Base-by-base conservation (phyloP, 2,797 vertebrate species). In the Halcyon badia region DNA sequence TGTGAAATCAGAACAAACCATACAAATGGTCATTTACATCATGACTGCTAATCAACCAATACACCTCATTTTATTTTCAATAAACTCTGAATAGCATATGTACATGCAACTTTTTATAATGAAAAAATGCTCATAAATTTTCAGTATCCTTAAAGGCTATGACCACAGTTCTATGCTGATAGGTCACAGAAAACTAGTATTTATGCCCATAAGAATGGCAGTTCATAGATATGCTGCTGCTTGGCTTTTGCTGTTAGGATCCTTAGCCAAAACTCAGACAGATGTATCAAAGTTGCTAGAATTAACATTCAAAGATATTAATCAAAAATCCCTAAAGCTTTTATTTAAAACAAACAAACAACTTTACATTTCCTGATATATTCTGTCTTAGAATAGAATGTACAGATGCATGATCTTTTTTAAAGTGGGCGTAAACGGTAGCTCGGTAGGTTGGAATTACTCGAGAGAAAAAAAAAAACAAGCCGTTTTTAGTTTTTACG, bases 171-270 rank as follows among this genome's bases (percentile, higher is more conserved):
- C 51, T 18, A 18, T 30, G 28, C 14, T 52, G 28, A 17, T 30
- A 52, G 51, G 30, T 52, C 28, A 52, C 26, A 52, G 51, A 52
- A 52, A 52, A 30, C 28, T 17, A 18, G 28, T 52, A 52, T 30
- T 51, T 57, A 57, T 26, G 41, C 12, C 60, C 3, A 86, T 91
- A 92, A 95, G 90, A 97, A 94, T 72, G 49, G 48, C 30, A 72
- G 42, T 64, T 90, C 72, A 37, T n/a, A 79, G 48, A 95, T 83
- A 78, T 24, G 49, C 73, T 90, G 85, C 57, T 91, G 65, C 30
- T 71, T 77, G 66, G 70, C 80, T 96, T 96, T 94, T 96, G 83
- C 66, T 94, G 42, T 94, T 88, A 64, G 13, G 84, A 92, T 65
- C 52, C 72, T 79, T 60, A 86, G 62, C 84, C 95, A 87, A 96